phyloP scores from a whole-genome alignment of 2,113 vertebrate species.

The Pavo muticus region DNA sequence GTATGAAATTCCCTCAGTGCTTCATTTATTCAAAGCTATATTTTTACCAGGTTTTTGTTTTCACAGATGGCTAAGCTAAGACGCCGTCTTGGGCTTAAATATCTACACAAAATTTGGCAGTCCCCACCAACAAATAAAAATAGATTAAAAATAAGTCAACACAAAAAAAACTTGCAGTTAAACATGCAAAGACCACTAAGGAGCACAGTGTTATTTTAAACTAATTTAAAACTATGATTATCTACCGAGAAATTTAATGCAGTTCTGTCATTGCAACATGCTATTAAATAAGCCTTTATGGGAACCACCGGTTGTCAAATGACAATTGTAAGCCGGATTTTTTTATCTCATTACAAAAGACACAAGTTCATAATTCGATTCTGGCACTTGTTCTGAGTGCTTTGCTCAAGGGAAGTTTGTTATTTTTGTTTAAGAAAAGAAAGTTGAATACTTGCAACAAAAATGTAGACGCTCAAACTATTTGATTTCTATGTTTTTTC shows the following conservation, averaged over 20 bases:
- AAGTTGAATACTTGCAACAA: background rate
- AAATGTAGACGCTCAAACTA: background rate
- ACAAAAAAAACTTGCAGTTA: background rate
- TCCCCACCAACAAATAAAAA: constrained; percentile 61
- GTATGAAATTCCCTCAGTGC: constrained; percentile 49
- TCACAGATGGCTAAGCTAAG: constrained; percentile 70
- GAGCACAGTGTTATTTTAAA: constrained; percentile 28
- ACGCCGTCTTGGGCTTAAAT: constrained; percentile 63
- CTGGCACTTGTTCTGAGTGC: background rate
- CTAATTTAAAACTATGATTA: constrained; percentile 27
- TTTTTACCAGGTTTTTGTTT: constrained; percentile 62
- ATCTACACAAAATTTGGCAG: constrained; percentile 60
- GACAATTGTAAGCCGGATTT: background rate
- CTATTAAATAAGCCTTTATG: background rate
- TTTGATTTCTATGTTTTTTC: background rate
- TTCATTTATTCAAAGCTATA: constrained; percentile 70
- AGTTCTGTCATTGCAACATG: background rate
- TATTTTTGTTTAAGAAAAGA: background rate
- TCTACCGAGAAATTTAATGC: constrained; percentile 9
- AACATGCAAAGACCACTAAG: constrained; percentile 9
- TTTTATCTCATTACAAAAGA: background rate
- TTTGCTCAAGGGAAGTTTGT: background rate
- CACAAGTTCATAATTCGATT: constrained; percentile 21
- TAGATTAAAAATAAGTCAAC: background rate
- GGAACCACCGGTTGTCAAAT: background rate